A percentile compares a stretch with the other conserved stretches of the same genome.
phyloP scores from a whole-genome alignment of 2,888 invertebrate species.

The Drosophila ustulata region DNA sequence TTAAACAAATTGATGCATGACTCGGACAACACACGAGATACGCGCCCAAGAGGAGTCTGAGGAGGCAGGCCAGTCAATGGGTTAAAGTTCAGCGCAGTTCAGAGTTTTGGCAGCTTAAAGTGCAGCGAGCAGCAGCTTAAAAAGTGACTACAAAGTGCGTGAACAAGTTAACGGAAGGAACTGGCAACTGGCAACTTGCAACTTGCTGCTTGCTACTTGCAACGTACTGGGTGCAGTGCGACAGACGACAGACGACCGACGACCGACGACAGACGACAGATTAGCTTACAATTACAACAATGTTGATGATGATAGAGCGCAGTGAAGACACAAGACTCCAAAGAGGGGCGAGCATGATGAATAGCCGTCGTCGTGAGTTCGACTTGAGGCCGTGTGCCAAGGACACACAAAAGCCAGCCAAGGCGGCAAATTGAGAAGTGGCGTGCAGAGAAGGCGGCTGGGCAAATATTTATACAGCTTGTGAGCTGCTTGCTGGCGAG shows the following conservation, averaged over 20 bases:
- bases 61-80: slow-evolving; percentile 17
- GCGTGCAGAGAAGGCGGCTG: neutral
- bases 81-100: slow-evolving; percentile 53
- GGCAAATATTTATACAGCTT: slow-evolving; percentile 56
- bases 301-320: slow-evolving; percentile 37
- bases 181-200: slow-evolving; percentile 18
- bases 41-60: neutral
- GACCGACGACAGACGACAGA: slow-evolving; percentile 54
- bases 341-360: slow-evolving; percentile 37
- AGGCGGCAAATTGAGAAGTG: neutral
- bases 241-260: slow-evolving; percentile 54
- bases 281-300: slow-evolving; percentile 63
- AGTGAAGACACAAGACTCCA: neutral
- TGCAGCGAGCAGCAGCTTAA: slow-evolving; percentile 34
- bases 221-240: slow-evolving; percentile 35
- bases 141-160: slow-evolving; percentile 41
- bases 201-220: neutral
- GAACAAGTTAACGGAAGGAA: slow-evolving; percentile 26
- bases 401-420: slow-evolving; percentile 23
- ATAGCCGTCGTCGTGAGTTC: slow-evolving; percentile 32
- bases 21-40: slow-evolving; percentile 8
- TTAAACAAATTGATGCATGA: slow-evolving; percentile 54
- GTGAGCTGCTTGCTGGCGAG: slow-evolving; percentile 21
- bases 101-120: slow-evolving; percentile 50
- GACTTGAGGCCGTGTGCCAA: slow-evolving; percentile 19